Percentiles rank a stretch among this genome's conserved stretches.
Conservation (phyloP, 2,888 invertebrate species). For the Cataglyphis cursor region DNA sequence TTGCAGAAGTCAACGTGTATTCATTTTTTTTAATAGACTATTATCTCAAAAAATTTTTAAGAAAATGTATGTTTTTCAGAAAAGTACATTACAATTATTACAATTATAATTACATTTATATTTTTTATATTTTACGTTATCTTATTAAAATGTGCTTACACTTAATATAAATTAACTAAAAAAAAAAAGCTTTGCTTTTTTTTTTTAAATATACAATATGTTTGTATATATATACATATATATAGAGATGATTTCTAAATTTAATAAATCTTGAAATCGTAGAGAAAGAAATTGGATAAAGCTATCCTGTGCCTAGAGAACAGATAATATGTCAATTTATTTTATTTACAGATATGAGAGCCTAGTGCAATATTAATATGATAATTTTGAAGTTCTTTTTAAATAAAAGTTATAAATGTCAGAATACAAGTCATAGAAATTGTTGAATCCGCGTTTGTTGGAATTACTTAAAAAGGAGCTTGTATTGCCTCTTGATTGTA, state of each 20-base stretch:
- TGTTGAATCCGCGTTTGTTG: neutral
- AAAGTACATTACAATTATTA: neutral
- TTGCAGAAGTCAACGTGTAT: neutral
- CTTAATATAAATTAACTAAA: neutral
- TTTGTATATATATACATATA: neutral
- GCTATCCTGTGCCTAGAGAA: neutral
- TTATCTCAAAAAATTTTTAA: neutral
- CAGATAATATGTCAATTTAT: neutral
- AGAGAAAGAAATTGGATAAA: neutral
- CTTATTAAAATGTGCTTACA: neutral
- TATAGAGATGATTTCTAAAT: neutral
- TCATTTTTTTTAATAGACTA: neutral
- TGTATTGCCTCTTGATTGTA: conserved; percentile 17
- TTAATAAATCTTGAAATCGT: neutral
- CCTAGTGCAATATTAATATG: neutral
- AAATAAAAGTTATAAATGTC: neutral
- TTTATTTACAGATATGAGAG: neutral
- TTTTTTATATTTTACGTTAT: neutral
- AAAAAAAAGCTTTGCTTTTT: neutral
- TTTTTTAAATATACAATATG: neutral
- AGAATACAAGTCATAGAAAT: neutral
- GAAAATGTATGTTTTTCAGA: neutral
- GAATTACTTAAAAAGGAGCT: neutral
- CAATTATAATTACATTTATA: neutral
- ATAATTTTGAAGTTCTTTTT: neutral